These are phyloP conservation scores for Phytoseiulus persimilis DNA, from an alignment of 2,888 invertebrate species.

Conservation along the genomic window DNA sequence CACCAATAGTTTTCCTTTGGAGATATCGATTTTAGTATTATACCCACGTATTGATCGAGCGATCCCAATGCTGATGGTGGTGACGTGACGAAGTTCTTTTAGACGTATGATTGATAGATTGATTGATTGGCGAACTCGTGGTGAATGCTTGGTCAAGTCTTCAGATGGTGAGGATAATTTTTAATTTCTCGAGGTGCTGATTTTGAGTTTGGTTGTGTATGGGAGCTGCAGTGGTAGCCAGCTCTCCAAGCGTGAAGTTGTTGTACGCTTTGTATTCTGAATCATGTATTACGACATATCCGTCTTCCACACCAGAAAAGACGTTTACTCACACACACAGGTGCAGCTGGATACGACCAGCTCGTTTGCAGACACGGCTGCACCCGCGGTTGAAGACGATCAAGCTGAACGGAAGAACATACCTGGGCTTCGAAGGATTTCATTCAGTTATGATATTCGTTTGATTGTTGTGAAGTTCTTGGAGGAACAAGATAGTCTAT, in stretches of 20 bases:
- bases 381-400: not conserved
- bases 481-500: too few species aligned
- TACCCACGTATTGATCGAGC: not conserved
- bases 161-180: not conserved
- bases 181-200: not conserved
- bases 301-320: not conserved
- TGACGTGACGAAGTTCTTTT: not conserved
- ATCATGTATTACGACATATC: not conserved
- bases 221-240: not conserved
- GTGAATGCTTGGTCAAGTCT: not conserved
- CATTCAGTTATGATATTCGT: too few species aligned
- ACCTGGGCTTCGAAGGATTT: too few species aligned
- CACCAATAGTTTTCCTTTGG: not conserved
- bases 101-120: not conserved
- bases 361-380: not conserved
- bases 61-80: not conserved
- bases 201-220: not conserved
- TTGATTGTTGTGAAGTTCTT: too few species aligned
- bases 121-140: not conserved
- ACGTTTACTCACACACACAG: not conserved
- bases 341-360: not conserved
- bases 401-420: too few species aligned
- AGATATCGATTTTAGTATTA: not conserved
- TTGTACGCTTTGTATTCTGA: not conserved
- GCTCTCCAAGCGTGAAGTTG: not conserved